These are phyloP conservation scores for Dromococcyx pavoninus DNA, from an alignment of 2,797 vertebrate species.

Conservation along the genomic window DNA sequence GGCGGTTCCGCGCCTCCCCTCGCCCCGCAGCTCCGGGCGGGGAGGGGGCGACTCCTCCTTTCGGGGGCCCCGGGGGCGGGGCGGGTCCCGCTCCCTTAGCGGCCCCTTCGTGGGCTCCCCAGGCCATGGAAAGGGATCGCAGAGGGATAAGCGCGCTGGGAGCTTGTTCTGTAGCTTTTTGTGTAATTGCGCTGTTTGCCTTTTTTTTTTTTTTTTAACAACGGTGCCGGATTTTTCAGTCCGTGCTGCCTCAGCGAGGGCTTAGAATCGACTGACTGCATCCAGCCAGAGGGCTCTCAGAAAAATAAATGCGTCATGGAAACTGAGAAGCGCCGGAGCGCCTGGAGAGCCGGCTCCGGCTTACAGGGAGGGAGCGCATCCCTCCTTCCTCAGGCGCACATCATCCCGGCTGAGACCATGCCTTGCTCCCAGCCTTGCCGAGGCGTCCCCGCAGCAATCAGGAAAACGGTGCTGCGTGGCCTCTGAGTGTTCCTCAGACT, in stretches of 20 bases:
- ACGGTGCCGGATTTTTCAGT: neutral
- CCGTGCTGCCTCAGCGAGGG: neutral
- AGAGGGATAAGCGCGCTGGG: accelerated
- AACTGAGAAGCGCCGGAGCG: neutral
- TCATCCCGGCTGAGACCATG: accelerated
- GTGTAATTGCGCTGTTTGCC: neutral
- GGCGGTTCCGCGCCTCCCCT: neutral
- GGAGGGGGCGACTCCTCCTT: no score
- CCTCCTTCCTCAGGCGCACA: accelerated
- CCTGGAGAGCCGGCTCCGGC: no score
- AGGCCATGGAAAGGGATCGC: neutral
- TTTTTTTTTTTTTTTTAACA: neutral
- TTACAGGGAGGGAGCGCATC: no score
- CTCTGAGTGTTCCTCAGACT: neutral
- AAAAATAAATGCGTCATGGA: neutral
- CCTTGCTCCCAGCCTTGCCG: no score
- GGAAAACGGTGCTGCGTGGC: neutral
- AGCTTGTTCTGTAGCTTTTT: neutral
- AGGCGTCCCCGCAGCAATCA: accelerated
- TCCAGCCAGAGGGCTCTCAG: neutral
- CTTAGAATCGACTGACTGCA: no score
- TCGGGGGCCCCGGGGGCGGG: no score
- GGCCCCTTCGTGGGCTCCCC: no score
- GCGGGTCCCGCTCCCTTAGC: no score
- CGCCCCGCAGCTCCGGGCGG: no score